Base-by-base conservation (phyloP, 2,888 invertebrate species). In the Leptothorax acervorum region DNA sequence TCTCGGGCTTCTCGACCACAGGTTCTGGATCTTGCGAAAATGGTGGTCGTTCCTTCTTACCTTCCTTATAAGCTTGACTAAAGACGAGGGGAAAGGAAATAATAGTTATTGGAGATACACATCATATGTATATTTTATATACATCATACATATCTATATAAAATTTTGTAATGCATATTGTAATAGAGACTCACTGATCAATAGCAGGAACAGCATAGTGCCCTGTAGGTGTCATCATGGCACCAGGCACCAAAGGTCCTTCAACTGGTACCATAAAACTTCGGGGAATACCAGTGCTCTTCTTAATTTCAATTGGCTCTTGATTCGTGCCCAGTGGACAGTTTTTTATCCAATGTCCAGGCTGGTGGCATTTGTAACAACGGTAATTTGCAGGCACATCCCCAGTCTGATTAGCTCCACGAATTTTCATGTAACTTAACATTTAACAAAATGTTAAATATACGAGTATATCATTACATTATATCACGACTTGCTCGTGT, bases 291-390 rank as follows among this genome's bases (percentile, higher is more conserved):
- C 99, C 99, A 53, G 99, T 99, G 93, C 98, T 99, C 92, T 99
- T 97, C 93, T 98, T 98, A 85, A 99, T 97, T 94, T 98, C 98
- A 86, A 97, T 95, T 31, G 96, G 96, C 93, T 96, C 97, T 95
- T 96, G 95, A 87, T 95, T 95, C 84, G 96, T 95, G 71, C 96
- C 96, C 87, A 97, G 95, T 11, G 99, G 99, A 95, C 99, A 99
- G 95, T 99, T 98, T 95, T 98, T 98, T 90, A 99, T 99, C 98
- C 99, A 99, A 95, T 99, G 99, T 1, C 99, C 99, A 85, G 97
- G 96, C 95, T 98, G 97, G 92, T 98, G 97, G 95, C 99, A 99
- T 95, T 98, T 98, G 94, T 97, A 98, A 95, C 99, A 99, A 71
- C 97, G 96, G 95, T 99, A 99, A 93, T 97, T 97, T n/a, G 97